A percentile compares a stretch with the other conserved stretches of the same genome.
phyloP scores from a whole-genome alignment of 1,140 invertebrate species.

The Zaprionus camerounensis region DNA sequence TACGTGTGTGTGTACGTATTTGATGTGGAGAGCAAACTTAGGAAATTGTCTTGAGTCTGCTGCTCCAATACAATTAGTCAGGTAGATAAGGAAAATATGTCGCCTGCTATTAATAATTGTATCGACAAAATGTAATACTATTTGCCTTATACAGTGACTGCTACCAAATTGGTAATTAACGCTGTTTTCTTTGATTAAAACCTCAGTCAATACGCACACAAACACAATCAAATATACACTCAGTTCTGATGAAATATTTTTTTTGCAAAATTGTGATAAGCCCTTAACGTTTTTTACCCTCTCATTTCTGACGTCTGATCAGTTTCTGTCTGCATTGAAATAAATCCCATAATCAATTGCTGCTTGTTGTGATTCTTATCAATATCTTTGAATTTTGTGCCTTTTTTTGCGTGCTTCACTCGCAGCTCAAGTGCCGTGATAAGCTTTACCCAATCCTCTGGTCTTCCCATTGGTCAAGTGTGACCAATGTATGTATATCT shows the following conservation, averaged over 20 bases:
- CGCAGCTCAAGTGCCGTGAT: slow-evolving; percentile 47
- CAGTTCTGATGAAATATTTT: slow-evolving; percentile 30
- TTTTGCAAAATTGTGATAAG: slow-evolving; percentile 28
- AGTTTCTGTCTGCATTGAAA: background rate
- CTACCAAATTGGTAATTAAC: slow-evolving; percentile 69
- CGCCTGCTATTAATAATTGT: slow-evolving; percentile 58
- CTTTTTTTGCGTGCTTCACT: slow-evolving; percentile 2
- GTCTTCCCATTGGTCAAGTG: slow-evolving; percentile 37
- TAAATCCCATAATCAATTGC: slow-evolving; percentile 14
- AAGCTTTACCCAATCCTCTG: slow-evolving; percentile 49
- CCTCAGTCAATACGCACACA: slow-evolving; percentile 38
- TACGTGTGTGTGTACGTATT: background rate
- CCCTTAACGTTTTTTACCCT: background rate
- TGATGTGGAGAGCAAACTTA: slow-evolving; percentile 49
- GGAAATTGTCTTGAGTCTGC: slow-evolving; percentile 51
- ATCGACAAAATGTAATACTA: slow-evolving; percentile 63
- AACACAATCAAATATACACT: background rate
- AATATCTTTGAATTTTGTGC: slow-evolving; percentile 22
- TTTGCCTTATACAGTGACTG: slow-evolving; percentile 56
- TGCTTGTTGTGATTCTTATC: slow-evolving; percentile 54
- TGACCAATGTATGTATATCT: slow-evolving; percentile 5
- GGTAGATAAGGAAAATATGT: slow-evolving; percentile 60
- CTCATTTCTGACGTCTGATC: background rate
- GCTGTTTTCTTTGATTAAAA: slow-evolving; percentile 53
- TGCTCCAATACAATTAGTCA: slow-evolving; percentile 28